Conservation (phyloP, 1,140 invertebrate genomes). For the Drosophila baimaii region DNA sequence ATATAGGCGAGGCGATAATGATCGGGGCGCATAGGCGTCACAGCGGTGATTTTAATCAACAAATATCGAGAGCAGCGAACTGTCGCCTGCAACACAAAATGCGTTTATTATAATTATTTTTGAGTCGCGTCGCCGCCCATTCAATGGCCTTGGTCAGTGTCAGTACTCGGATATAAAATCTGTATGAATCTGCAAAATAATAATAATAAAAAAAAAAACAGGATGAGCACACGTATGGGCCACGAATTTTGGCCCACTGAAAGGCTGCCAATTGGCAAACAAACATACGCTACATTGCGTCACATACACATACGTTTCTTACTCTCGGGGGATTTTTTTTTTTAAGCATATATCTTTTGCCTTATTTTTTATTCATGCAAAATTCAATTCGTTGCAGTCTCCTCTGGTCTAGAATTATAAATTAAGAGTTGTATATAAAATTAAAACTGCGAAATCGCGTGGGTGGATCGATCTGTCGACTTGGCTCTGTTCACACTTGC, state of each 20-base stretch:
- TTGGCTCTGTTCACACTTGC: constrained; percentile 63
- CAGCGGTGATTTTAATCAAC: constrained; percentile 66
- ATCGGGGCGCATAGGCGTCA: constrained; percentile 58
- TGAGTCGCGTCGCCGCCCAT: constrained; percentile 26
- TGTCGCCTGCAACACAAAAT: constrained; percentile 68
- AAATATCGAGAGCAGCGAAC: constrained; percentile 60
- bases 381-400: constrained; percentile 32
- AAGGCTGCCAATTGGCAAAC: constrained; percentile 58
- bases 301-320: constrained; percentile 48
- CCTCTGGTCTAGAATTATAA: constrained; percentile 14
- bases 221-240: constrained; percentile 31
- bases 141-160: constrained; percentile 72
- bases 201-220: constrained; percentile 9
- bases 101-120: constrained; percentile 70
- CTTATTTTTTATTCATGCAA: constrained; percentile 18
- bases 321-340: constrained; percentile 23
- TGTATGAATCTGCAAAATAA: constrained; percentile 12
- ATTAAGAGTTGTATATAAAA: constrained; percentile 35
- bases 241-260: constrained; percentile 25
- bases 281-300: constrained; percentile 49
- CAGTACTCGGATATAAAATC: constrained; percentile 42
- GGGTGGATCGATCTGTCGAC: constrained; percentile 53
- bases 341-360: constrained; percentile 7
- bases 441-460: constrained; percentile 59
- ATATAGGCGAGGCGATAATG: constrained; percentile 53